Evolutionary conservation across 1,140 invertebrate species (phyloP), one percentile per base, ranked within the genome.

Genomic region (Drosophila truncata): DNA sequence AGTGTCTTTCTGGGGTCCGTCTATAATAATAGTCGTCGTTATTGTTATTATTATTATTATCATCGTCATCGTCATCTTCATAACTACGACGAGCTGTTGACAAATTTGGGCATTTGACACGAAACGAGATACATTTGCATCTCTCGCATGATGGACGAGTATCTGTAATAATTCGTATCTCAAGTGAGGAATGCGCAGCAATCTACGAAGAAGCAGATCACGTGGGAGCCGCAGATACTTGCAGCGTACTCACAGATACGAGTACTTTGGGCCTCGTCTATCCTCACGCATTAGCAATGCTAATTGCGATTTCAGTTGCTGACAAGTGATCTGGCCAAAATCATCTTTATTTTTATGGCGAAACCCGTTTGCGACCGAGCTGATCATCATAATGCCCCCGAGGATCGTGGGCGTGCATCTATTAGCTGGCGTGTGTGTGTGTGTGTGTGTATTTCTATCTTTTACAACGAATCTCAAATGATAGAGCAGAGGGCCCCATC

Each of bases 301-400:
- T 87, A 87, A 87, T 87, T 88, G 83, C 55, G 50, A 61, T 69
- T 59, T 46, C 69, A 61, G 47, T 52, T 76, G 80, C 81, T 75
- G 82, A 81, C 81, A 85, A 84, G 78, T 84, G 82, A 84, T 84
- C 72, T 63, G 67, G 63, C 73, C 67, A 85, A 85, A 85, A 86
- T 85, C 82, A 86, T 86, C 82, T 79, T 79, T 86, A 79, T 82
- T 79, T 82, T 90, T 87, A 87, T 88, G 83, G 74, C 67, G 42
- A 85, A 86, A 86, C 82, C 67, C 35, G 82, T 86, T 86, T 87
- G 20, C 47, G 31, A 23, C 18, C 29, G 76, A 35, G 62, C 41
- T 39, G 41, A 74, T 77, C 63, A 76, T 66, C 41, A 33, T 42
- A 29, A 63, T 78, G 46, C 47, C 49, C 50, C 75, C 49, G 63